These are phyloP conservation scores for Lepidothrix coronata DNA, from an alignment of 2,113 vertebrate genomes.

Conservation along the genomic window DNA sequence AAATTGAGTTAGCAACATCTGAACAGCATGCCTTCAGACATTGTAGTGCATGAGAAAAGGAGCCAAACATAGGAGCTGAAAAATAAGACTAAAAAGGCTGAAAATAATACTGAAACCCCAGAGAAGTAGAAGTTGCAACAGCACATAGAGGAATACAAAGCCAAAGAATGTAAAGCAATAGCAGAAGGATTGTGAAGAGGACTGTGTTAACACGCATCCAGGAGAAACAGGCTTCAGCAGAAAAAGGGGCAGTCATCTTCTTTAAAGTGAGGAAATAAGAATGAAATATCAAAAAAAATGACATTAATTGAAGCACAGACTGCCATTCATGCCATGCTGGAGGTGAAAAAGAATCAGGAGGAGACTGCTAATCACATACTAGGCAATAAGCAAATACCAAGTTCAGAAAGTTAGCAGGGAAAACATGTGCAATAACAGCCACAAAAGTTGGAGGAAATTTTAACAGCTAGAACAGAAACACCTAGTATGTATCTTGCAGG, in stretches of 20 bases:
- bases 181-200: background rate
- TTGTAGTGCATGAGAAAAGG: background rate
- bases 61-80: background rate
- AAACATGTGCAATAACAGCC: background rate
- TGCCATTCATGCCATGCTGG: background rate
- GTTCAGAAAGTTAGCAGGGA: background rate
- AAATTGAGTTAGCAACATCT: background rate
- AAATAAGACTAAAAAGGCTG: background rate
- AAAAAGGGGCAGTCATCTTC: background rate
- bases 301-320: background rate
- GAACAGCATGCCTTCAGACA: background rate
- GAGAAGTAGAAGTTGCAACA: background rate
- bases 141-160: background rate
- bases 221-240: background rate
- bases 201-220: background rate
- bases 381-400: background rate
- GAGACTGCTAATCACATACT: background rate
- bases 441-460: background rate
- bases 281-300: background rate
- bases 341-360: background rate
- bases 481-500: background rate
- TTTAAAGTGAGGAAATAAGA: background rate
- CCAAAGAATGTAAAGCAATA: background rate
- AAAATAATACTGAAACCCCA: background rate
- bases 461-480: background rate